Evolutionary conservation across 1,140 invertebrate species (phyloP), one percentile per base, ranked within the genome.

Genomic region (Leptoteleia sp.): DNA sequence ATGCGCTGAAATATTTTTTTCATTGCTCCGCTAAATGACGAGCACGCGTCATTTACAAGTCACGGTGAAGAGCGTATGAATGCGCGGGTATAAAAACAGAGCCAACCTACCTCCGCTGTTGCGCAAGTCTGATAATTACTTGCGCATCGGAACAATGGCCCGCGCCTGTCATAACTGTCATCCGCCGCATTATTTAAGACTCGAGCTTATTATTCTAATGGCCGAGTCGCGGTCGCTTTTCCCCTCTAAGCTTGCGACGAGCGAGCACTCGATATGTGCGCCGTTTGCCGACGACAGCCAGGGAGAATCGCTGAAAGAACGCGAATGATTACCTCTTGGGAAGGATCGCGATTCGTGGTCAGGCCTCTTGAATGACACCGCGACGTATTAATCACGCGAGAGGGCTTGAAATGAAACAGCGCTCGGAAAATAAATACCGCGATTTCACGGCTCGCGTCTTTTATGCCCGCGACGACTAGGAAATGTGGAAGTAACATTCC

Each of bases 91-190:
- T 15, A 48, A 52, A 62, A 64, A 57, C 6, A 12, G 17, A 15
- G 3, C n/a, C 38, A 57, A 29, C 35, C 48, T 45, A n/a, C 40
- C 27, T 29, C n/a, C 29, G 42, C 2, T 19, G 38, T 75, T 62
- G 45, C 45, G 45, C 71, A 48, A 71, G 52, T 81, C 70, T 65
- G 73, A 85, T 85, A 86, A 87, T 87, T 85, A 85, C 82, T 65
- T 55, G 70, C 59, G 38, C 57, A 62, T 57, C 48, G 67, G 73
- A 85, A 86, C 84, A 87, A 87, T 87, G 71, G 79, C 48, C 55
- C 78, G 61, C 67, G 78, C 70, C 71, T 81, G 82, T 85, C 83
- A 84, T 86, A 84, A 85, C 84, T 87, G 83, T 87, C 84, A 80
- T 82, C 81, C 61, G 67, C 47, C 54, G 81, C 72, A 81, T 85